phyloP scores from a whole-genome alignment of 2,797 vertebrate genomes.

The Diceros bicornis region DNA sequence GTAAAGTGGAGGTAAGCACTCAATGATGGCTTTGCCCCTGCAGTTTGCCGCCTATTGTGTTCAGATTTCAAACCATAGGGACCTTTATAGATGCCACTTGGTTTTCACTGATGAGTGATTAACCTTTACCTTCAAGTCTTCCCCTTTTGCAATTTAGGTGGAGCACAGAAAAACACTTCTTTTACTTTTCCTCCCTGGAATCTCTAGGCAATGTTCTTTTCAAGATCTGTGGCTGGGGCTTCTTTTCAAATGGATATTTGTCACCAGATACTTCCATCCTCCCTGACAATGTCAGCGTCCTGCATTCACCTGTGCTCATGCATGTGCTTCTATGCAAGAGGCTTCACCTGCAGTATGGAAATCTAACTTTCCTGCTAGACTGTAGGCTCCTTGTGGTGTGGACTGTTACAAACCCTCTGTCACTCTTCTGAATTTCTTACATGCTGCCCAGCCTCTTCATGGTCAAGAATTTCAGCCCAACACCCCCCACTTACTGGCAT shows the following conservation, averaged over 20 bases:
- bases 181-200: background rate
- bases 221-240: background rate
- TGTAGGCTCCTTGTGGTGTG: background rate
- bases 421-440: background rate
- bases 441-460: background rate
- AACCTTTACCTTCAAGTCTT: background rate
- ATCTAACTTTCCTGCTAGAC: background rate
- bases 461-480: background rate
- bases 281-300: background rate
- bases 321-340: background rate
- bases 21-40: background rate
- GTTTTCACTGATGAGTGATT: background rate
- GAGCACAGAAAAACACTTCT: background rate
- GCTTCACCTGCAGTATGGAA: background rate
- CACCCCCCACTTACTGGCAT: too few species aligned
- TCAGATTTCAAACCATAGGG: background rate
- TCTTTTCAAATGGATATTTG: background rate
- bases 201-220: background rate
- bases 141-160: background rate
- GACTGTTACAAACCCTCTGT: background rate
- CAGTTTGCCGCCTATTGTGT: background rate
- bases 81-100: background rate
- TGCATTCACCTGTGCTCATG: accelerated
- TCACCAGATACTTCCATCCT: background rate
- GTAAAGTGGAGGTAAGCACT: background rate